Base-by-base conservation (phyloP, 2,113 vertebrate genomes). In the Alces alces region DNA sequence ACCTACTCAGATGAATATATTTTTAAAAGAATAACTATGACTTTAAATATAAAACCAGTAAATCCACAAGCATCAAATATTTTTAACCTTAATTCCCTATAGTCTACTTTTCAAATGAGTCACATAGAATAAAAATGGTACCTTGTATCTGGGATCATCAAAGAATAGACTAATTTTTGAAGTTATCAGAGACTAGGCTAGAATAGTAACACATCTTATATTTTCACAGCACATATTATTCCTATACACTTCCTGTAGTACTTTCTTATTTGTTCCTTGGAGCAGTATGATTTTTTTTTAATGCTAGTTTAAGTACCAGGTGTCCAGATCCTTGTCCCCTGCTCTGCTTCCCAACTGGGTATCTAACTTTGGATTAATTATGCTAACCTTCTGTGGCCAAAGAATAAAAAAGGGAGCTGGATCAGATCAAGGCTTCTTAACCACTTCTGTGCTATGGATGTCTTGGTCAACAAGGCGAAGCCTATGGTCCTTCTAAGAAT, bases 1-100 rank as follows among this genome's bases (percentile, higher is more conserved):
- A 66, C 5, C 78, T 76, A 33, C 11, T 86, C 25, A 73, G 58
- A 91, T 55, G 23, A 88, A 61, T 45, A 45, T 2, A 17, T 80
- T 86, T 83, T 54, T 73, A 60, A 93, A 98, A 91, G 47, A 96
- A 89, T 92, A 93, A 64, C 15, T 55, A 43, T 73, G 76, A 3
- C 45, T 33, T 95, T 50, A 92, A 91, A 45, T 85, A 79, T 57
- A 88, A 96, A 96, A 89, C 36, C 28, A 33, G 78, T 86, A 66
- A 96, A 85, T 66, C 64, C 39, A 64, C 50, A 95, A 61, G 78
- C 7, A 25, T 93, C 95, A 54, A 79, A 27, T 79, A 30, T 90
- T 95, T 97, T 92, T 82, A 86, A 45, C 61, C 47, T 91, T 85
- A 76, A 52, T 88, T 98, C 47, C 92, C 89, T 87, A 64, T 23